Evolutionary conservation across 2,113 vertebrate species (phyloP), one percentile per base, ranked within the genome.

Genomic region (Caranx ignobilis): DNA sequence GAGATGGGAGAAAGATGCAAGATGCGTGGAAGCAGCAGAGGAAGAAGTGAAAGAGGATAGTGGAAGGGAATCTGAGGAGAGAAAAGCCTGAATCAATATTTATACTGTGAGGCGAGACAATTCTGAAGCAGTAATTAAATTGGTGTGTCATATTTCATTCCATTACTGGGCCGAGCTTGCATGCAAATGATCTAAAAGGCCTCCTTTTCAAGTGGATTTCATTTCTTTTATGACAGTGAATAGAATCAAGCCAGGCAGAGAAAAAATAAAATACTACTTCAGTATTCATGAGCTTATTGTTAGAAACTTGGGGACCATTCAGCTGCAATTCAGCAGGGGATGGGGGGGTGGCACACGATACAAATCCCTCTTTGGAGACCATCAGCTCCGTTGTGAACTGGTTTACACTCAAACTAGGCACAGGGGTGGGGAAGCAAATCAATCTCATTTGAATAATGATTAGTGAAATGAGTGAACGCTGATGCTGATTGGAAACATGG

Each of bases 91-190:
- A 92, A 92, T 93, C 92, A 91, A 94, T 94, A 94, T 94, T 94
- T 94, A 92, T 92, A 93, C 89, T 89, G 84, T 13, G 83, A 90
- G 88, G 88, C 64, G 67, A 93, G 89, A 93, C 92, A 83, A 92
- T 92, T 87, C 85, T 85, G 81, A 81, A 84, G 89, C 88, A 72
- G 89, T 92, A 94, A 95, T 94, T 94, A 91, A 94, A 94, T 93
- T 92, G 89, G 47, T 77, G 84, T 90, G 89, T 94, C 94, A 94
- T 91, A 90, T 93, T 94, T 93, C 87, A 87, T 93, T 92, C 87
- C 86, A 92, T 92, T 93, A 92, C 86, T 47, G 76, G 83, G 80
- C 86, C 16, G 48, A 79, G 67, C 82, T 83, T 45, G 83, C 89
- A 92, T 93, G 82, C 90, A 93, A 93, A 94, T 90, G 81, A 93